A percentile compares a stretch with the other conserved stretches of the same genome.
phyloP scores from a whole-genome alignment of 2,113 vertebrate genomes.

The Anoura caudifer region DNA sequence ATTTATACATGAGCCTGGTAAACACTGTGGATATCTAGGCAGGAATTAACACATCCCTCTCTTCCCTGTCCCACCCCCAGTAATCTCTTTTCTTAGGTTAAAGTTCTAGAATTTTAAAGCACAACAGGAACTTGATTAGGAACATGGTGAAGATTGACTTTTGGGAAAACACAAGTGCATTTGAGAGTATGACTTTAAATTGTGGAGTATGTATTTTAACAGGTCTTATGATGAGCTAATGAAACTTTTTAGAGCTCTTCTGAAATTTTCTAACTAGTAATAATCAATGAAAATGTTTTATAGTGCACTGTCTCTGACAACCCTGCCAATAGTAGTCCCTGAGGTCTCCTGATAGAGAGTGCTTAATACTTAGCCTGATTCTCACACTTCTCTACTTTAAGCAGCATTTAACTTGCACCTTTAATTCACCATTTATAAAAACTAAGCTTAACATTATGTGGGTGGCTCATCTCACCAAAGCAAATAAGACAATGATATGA shows the following conservation, averaged over 20 bases:
- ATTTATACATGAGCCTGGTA: background rate
- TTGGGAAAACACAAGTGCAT: background rate
- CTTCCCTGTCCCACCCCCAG: background rate
- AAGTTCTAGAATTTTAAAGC: constrained; percentile 40
- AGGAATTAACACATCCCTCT: background rate
- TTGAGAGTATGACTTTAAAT: constrained; percentile 26
- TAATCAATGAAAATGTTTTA: constrained; percentile 33
- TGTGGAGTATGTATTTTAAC: constrained; percentile 19
- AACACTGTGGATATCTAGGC: background rate
- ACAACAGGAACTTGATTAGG: background rate
- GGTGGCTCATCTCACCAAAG: background rate
- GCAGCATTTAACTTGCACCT: background rate
- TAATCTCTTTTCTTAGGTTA: constrained; percentile 20
- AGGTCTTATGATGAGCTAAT: constrained; percentile 22
- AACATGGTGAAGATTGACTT: background rate
- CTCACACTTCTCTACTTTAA: background rate
- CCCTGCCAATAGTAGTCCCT: background rate
- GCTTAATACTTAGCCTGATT: background rate
- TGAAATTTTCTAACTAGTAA: background rate
- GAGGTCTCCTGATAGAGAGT: background rate
- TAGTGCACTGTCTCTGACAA: background rate
- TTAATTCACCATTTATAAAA: background rate
- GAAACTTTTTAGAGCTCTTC: constrained; percentile 20
- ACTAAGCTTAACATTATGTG: background rate
- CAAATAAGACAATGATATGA: background rate